These are phyloP conservation scores for Sparidentex hasta DNA, from an alignment of 2,797 vertebrate genomes.

Conservation along the genomic window DNA sequence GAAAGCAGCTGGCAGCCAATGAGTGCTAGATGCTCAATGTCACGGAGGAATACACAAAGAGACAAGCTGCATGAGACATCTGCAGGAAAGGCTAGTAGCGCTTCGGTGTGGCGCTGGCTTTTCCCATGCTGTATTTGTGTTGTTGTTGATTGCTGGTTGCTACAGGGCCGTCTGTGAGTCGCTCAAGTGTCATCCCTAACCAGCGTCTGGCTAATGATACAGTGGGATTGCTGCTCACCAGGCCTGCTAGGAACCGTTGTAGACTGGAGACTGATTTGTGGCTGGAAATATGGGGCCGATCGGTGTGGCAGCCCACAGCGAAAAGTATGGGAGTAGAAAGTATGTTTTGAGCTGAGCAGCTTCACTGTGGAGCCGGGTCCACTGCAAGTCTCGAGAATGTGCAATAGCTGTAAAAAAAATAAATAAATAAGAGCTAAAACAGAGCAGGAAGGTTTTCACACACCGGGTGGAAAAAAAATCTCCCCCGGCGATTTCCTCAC, in stretches of 20 bases:
- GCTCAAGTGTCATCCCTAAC: conserved; percentile 76
- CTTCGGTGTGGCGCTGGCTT: conserved; percentile 58
- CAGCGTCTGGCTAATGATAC: conserved; percentile 78
- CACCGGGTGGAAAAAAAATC: conserved; percentile 9
- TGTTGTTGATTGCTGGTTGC: conserved; percentile 79
- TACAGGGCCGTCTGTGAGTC: conserved; percentile 60
- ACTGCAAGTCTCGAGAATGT: neutral
- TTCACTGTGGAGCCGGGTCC: conserved; percentile 11
- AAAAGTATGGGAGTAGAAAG: conserved; percentile 50
- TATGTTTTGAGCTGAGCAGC: conserved; percentile 53
- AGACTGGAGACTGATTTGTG: conserved; percentile 68
- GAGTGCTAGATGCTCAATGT: conserved; percentile 64
- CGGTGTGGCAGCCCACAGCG: conserved; percentile 40
- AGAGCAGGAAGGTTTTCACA: conserved; percentile 11
- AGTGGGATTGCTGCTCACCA: conserved; percentile 68
- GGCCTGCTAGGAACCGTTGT: conserved; percentile 61
- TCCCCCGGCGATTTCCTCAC: conserved; percentile 23
- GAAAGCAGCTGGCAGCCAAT: conserved; percentile 72
- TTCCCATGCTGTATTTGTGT: conserved; percentile 69
- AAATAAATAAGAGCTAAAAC: conserved; percentile 5
- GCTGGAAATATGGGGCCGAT: conserved; percentile 73
- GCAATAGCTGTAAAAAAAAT: neutral
- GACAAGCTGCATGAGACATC: conserved; percentile 68
- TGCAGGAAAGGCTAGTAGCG: conserved; percentile 65
- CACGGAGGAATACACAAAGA: conserved; percentile 63